Evolutionary conservation across 2,888 invertebrate genomes (phyloP).

Genomic region (Digitonthophagus gazella): DNA sequence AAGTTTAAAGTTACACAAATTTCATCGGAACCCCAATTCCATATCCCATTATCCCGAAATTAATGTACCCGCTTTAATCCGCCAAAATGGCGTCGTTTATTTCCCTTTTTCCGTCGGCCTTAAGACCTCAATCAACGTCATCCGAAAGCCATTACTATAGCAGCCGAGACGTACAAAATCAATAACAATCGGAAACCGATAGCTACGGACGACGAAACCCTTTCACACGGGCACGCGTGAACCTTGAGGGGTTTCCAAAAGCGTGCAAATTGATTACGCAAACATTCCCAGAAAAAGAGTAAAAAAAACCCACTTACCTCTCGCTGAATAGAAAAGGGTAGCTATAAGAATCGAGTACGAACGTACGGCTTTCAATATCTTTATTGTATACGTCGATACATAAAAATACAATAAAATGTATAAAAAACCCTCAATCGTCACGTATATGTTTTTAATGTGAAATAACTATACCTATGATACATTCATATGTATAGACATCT

Average conservation of each 20-base stretch:
- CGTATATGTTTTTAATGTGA: slow-evolving; percentile 19
- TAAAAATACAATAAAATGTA: slow-evolving; percentile 30
- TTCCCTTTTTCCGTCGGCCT: slow-evolving; percentile 18
- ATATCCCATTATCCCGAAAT: background rate
- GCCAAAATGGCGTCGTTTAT: slow-evolving; percentile 22
- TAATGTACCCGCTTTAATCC: slow-evolving; percentile 7
- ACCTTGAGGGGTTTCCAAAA: background rate
- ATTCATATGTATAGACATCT: slow-evolving; percentile 34
- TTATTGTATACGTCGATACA: slow-evolving; percentile 27
- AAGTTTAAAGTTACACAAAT: background rate
- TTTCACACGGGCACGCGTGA: slow-evolving; percentile 15
- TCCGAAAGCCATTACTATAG: slow-evolving; percentile 20
- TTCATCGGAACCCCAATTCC: background rate
- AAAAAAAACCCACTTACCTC: background rate
- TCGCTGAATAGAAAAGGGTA: background rate
- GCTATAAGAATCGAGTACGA: background rate
- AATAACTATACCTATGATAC: slow-evolving; percentile 32
- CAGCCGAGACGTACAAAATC: slow-evolving; percentile 22
- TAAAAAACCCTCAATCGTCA: slow-evolving; percentile 24
- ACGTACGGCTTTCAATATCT: slow-evolving; percentile 6
- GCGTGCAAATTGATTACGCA: background rate
- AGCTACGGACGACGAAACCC: slow-evolving; percentile 20
- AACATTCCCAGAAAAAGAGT: background rate
- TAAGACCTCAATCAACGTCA: slow-evolving; percentile 25
- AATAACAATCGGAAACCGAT: slow-evolving; percentile 25